Conservation (phyloP, 64 coral and sea anemone species). For the Trachythela sp. region DNA sequence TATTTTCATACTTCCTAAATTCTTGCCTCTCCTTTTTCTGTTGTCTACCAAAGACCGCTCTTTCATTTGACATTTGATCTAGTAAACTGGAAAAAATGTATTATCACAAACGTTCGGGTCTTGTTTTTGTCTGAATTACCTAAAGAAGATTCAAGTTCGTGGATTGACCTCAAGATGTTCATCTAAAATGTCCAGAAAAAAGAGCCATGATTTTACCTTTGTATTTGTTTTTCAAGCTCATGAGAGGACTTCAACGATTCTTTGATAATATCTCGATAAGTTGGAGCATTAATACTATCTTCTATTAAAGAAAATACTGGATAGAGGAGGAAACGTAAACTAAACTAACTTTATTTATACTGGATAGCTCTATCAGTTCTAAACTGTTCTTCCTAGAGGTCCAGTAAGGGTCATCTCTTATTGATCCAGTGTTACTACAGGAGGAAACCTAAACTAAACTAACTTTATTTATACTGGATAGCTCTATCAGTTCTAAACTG, state of each 20-base stretch:
- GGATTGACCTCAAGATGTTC: too few relatives aligned
- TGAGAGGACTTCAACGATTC: slow-evolving; percentile 74
- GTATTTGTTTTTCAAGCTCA: slow-evolving; percentile 61
- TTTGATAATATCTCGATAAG: slow-evolving; percentile 74
- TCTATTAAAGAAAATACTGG: slow-evolving; percentile 21
- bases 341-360: too few relatives aligned
- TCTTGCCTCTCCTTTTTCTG: slow-evolving; percentile 75
- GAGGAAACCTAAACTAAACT: too few relatives aligned
- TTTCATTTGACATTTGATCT: slow-evolving; percentile 67
- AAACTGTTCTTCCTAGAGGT: too few relatives aligned
- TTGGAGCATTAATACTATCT: slow-evolving; percentile 59
- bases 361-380: too few relatives aligned
- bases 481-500: too few relatives aligned
- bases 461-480: too few relatives aligned
- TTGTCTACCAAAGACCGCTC: slow-evolving; percentile 63
- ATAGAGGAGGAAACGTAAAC: neutral
- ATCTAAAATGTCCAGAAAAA: neutral
- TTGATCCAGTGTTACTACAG: too few relatives aligned
- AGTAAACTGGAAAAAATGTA: slow-evolving; percentile 57
- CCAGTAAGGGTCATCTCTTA: too few relatives aligned
- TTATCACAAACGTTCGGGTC: too few relatives aligned
- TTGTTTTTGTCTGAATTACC: too few relatives aligned
- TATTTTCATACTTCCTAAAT: slow-evolving; percentile 53
- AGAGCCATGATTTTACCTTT: slow-evolving; percentile 41
- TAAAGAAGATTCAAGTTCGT: too few relatives aligned